Percentiles rank a stretch among this genome's conserved stretches.
These are phyloP conservation scores for Ibidorhyncha struthersii DNA, from an alignment of 2,113 vertebrate genomes.

Conservation along the genomic window DNA sequence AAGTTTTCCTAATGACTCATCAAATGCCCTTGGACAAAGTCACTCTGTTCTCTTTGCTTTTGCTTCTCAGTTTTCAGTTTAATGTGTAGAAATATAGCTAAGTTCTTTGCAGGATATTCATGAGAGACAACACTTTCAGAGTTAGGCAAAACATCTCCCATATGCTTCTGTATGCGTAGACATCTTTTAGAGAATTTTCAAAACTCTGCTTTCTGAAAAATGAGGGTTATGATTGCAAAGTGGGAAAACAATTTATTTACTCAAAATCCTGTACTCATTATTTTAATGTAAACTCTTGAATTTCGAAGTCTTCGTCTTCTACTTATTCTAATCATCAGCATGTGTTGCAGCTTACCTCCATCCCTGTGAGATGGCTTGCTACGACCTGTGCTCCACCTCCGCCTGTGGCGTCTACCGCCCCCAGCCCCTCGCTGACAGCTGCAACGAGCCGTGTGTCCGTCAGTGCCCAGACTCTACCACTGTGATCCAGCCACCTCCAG, in stretches of 20 bases:
- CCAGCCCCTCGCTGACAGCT: neutral
- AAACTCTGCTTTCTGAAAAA: no score
- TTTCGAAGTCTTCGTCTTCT: neutral
- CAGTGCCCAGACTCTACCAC: neutral
- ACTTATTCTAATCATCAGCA: neutral
- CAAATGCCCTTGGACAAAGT: neutral
- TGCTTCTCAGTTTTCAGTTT: neutral
- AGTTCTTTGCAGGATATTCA: neutral
- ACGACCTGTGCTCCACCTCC: neutral
- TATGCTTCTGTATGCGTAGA: fast-evolving
- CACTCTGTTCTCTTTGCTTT: neutral
- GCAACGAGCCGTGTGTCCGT: neutral
- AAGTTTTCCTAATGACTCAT: conserved; percentile 5
- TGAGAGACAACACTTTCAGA: neutral
- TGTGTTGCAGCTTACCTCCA: neutral
- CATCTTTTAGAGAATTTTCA: fast-evolving
- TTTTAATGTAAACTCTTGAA: neutral
- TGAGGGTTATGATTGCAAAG: neutral
- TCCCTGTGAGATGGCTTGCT: neutral
- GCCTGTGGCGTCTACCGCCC: neutral
- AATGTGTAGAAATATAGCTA: fast-evolving
- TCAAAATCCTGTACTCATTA: neutral
- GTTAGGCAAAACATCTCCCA: neutral
- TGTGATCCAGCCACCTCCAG: neutral
- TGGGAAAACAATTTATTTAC: neutral